phyloP scores from a whole-genome alignment of 2,797 vertebrate species.

The Arctocebus calabarensis region DNA sequence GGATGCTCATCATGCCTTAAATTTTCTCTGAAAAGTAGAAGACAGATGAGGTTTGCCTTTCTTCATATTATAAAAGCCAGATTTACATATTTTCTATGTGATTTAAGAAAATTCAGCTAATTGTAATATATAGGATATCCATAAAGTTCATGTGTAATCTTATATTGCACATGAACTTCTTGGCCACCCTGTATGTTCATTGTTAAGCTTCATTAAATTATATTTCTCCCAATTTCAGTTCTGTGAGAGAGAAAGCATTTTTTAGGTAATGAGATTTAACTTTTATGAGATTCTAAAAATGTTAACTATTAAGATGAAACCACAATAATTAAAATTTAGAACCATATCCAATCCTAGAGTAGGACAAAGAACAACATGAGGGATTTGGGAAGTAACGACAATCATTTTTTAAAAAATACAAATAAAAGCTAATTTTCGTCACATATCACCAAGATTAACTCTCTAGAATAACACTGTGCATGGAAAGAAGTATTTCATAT shows the following conservation, averaged over 20 bases:
- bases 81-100: not conserved
- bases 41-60: conserved; percentile 30
- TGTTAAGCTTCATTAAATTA: not conserved
- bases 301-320: conserved; percentile 13
- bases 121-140: not conserved
- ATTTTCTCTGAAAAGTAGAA: conserved; percentile 9
- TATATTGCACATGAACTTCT: too few species aligned
- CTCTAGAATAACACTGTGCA: not conserved
- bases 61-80: not conserved
- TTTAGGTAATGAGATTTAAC: not conserved
- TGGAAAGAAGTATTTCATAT: not conserved
- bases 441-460: conserved; percentile 5
- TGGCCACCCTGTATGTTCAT: not conserved
- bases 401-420: not conserved
- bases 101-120: not conserved
- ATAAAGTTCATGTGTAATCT: too few species aligned
- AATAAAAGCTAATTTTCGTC: conserved; percentile 38
- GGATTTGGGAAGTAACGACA: conserved; percentile 43
- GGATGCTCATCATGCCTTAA: not conserved
- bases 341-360: not conserved
- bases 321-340: not conserved
- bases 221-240: conserved; percentile 24
- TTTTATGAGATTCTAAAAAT: conserved; percentile 39
- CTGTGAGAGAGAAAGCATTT: not conserved
- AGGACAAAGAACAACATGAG: not conserved